Percentiles rank a stretch among this genome's conserved stretches.
These are phyloP conservation scores for Trachymyrmex cornetzi DNA, from an alignment of 1,140 invertebrate species.

Conservation along the genomic window DNA sequence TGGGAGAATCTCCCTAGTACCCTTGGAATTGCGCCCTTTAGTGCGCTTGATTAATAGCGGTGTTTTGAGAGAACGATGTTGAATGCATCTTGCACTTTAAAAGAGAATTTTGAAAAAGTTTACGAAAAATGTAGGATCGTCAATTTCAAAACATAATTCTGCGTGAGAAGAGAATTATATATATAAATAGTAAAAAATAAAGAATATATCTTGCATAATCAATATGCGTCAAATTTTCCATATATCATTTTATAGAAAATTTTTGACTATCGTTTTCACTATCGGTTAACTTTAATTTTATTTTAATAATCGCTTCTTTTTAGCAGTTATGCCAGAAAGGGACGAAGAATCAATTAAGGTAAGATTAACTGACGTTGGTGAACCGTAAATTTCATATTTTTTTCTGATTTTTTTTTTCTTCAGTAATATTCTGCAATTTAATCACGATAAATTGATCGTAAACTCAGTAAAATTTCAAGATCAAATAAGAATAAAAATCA, in stretches of 20 bases:
- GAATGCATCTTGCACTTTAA: neutral
- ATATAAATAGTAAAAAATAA: neutral
- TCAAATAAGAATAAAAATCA: constrained; percentile 34
- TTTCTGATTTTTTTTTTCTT: constrained; percentile 2
- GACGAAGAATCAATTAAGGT: constrained; percentile 43
- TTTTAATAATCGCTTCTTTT: constrained; percentile 3
- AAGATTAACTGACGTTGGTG: constrained; percentile 48
- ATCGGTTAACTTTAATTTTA: constrained; percentile 31
- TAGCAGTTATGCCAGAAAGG: neutral
- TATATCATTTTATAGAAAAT: neutral
- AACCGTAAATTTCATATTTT: constrained; percentile 48
- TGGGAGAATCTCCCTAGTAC: neutral
- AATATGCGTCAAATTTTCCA: neutral
- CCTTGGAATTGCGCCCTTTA: constrained; percentile 1
- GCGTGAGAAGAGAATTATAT: neutral
- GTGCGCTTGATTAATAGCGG: constrained; percentile 35
- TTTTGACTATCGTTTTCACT: constrained; percentile 7
- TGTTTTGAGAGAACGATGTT: neutral
- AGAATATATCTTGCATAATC: constrained; percentile 27
- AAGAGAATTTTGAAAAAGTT: neutral
- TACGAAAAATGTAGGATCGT: constrained; percentile 10
- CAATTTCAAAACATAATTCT: neutral
- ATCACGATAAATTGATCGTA: constrained; percentile 48
- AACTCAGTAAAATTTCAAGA: neutral
- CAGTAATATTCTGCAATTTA: constrained; percentile 42